phyloP scores from a whole-genome alignment of 2,888 invertebrate genomes.

The Cancer borealis region DNA sequence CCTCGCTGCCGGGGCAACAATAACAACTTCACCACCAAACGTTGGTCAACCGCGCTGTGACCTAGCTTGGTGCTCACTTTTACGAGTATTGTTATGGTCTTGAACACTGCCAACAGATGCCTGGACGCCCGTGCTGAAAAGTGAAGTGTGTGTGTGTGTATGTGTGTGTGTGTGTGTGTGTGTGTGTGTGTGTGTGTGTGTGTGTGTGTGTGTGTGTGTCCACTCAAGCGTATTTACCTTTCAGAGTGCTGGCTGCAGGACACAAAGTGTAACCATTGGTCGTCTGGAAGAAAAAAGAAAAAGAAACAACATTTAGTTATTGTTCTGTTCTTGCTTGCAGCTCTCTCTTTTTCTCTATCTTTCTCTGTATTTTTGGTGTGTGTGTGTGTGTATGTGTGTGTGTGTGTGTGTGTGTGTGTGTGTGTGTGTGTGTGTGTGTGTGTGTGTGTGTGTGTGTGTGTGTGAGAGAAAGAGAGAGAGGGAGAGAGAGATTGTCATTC shows the following conservation, averaged over 20 bases:
- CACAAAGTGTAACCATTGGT: background rate
- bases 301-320: background rate
- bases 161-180: slow-evolving; percentile 4
- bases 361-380: too few relatives aligned
- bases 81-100: background rate
- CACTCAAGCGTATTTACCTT: background rate
- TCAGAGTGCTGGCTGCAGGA: background rate
- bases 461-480: too few relatives aligned
- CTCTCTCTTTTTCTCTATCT: too few relatives aligned
- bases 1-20: background rate
- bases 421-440: too few relatives aligned
- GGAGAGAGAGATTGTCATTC: too few relatives aligned
- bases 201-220: background rate
- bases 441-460: too few relatives aligned
- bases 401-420: too few relatives aligned
- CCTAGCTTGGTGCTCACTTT: background rate
- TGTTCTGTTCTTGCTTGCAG: too few relatives aligned
- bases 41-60: background rate
- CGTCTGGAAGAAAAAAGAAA: slow-evolving; percentile 32
- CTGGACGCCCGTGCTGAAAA: too few relatives aligned
- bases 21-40: background rate
- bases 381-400: too few relatives aligned
- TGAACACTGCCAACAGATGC: background rate
- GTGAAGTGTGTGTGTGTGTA: background rate
- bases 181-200: slow-evolving; percentile 16